A percentile compares a stretch with the other conserved stretches of the same genome.
Evolutionary conservation across 2,113 vertebrate genomes (phyloP).

Genomic region (Proteles cristata): DNA sequence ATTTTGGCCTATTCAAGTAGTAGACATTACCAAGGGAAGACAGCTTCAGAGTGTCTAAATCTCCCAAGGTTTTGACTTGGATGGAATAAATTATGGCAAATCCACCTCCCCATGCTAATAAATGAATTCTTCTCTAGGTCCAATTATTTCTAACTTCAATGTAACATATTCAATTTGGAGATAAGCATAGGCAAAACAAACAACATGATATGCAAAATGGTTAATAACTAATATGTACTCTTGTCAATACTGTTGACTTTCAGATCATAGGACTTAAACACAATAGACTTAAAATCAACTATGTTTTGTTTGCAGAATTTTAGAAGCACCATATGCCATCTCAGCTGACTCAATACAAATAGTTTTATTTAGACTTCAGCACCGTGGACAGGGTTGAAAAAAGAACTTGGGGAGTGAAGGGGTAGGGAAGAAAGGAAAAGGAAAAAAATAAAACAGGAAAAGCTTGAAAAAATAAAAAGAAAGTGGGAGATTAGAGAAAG

Average conservation of each 20-base stretch:
- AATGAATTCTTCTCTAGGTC: background rate
- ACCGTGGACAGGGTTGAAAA: conserved; percentile 67
- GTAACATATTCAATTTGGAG: background rate
- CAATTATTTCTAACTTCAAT: background rate
- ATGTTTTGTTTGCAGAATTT: background rate
- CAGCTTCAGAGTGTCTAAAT: background rate
- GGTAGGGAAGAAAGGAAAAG: background rate
- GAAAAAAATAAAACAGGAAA: background rate
- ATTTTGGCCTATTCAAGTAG: background rate
- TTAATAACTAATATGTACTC: background rate
- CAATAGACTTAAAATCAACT: background rate
- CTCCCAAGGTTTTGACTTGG: background rate
- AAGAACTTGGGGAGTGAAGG: background rate
- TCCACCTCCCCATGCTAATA: background rate
- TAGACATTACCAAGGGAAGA: background rate
- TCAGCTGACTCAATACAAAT: background rate
- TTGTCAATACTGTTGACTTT: background rate
- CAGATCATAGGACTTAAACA: background rate
- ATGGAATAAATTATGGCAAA: conserved; percentile 4
- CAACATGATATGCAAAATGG: background rate
- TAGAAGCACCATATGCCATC: background rate
- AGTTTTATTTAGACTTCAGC: conserved; percentile 46
- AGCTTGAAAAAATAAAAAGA: background rate
- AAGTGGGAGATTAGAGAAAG: background rate
- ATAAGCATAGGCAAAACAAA: background rate